A percentile compares a stretch with the other conserved stretches of the same genome.
These are phyloP conservation scores for Bergia puertoricense DNA, from an alignment of 92 coral and sea anemone genomes.

Conservation along the genomic window DNA sequence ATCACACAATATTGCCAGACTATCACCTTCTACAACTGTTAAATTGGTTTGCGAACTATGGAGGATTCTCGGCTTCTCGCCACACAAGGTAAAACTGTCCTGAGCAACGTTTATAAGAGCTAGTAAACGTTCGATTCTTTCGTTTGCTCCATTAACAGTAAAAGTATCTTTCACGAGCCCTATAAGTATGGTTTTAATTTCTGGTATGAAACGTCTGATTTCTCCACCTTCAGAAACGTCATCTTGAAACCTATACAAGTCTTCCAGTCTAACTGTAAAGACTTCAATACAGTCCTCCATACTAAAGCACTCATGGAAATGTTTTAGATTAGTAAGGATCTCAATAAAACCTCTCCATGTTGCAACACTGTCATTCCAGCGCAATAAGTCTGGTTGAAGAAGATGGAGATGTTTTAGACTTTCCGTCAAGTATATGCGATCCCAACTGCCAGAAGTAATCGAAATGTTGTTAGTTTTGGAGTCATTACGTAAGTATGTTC, in stretches of 20 bases:
- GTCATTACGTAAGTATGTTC: not conserved
- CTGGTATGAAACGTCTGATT: conserved; percentile 2
- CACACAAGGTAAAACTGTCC: conserved; percentile 51
- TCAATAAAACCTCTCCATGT: conserved; percentile 39
- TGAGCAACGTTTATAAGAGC: conserved; percentile 31
- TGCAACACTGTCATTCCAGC: conserved; percentile 41
- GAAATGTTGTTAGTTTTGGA: not conserved
- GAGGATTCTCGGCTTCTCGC: conserved; percentile 41
- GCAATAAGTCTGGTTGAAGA: not conserved
- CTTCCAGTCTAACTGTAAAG: conserved; percentile 38
- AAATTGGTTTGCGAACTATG: conserved; percentile 40
- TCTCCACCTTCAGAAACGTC: conserved; percentile 20
- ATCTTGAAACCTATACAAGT: conserved; percentile 47
- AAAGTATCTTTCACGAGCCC: conserved; percentile 11
- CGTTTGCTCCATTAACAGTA: conserved; percentile 12
- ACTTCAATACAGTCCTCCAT: conserved; percentile 45
- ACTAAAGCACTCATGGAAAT: conserved; percentile 52
- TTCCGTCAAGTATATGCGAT: not conserved
- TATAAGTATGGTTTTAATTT: not conserved
- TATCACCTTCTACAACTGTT: conserved; percentile 18
- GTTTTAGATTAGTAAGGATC: conserved; percentile 15
- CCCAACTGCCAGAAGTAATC: not conserved
- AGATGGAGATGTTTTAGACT: conserved; percentile 11
- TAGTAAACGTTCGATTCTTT: not conserved
- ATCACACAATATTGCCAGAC: conserved; percentile 22